Evolutionary conservation across 1,140 invertebrate genomes (phyloP).

Genomic region (Drosophila erecta): DNA sequence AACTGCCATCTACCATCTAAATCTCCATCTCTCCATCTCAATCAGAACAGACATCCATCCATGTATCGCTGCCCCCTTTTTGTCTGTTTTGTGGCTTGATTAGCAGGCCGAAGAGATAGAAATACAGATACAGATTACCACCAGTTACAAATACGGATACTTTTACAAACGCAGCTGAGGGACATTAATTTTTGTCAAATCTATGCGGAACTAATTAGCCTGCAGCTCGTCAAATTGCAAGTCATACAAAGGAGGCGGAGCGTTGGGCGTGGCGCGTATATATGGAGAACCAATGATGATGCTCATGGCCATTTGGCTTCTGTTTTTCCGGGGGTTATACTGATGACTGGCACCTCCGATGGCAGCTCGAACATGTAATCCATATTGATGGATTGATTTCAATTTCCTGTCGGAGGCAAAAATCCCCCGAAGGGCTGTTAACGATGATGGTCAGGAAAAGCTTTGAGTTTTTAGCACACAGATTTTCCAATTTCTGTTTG

Average conservation of each 20-base stretch:
- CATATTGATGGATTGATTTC: conserved; percentile 84
- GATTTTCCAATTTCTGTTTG: conserved; percentile 41
- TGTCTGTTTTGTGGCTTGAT: conserved; percentile 40
- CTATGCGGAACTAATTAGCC: conserved; percentile 81
- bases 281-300: conserved; percentile 7
- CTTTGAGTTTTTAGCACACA: conserved; percentile 42
- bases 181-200: conserved; percentile 80
- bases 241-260: conserved; percentile 60
- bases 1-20: background rate
- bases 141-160: conserved; percentile 14
- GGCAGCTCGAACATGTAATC: conserved; percentile 65
- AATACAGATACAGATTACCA: conserved; percentile 18
- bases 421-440: conserved; percentile 18
- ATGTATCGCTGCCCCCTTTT: background rate
- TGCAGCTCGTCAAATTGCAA: conserved; percentile 79
- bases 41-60: conserved; percentile 15
- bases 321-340: conserved; percentile 11
- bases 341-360: conserved; percentile 71
- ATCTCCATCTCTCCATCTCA: conserved; percentile 8
- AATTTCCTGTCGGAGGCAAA: conserved; percentile 74
- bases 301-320: conserved; percentile 20
- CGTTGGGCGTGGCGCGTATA: conserved; percentile 2
- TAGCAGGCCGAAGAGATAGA: conserved; percentile 14
- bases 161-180: background rate
- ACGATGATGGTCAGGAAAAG: conserved; percentile 27